Evolutionary conservation across 2,888 invertebrate species (phyloP), one percentile per base, ranked within the genome.

Genomic region (Alloplasta piceator): DNA sequence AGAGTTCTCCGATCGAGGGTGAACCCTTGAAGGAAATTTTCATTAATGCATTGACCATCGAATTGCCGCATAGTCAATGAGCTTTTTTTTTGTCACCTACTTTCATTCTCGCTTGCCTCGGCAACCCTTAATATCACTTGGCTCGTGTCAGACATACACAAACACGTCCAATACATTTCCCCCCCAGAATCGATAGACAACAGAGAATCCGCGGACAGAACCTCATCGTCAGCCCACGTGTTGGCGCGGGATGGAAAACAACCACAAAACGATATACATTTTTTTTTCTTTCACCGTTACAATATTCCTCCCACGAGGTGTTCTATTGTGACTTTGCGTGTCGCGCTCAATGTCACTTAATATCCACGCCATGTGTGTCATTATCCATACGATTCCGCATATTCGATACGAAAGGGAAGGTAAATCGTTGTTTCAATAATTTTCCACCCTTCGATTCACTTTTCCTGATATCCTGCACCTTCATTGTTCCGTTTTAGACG

Each of bases 171-270:
- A 68, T 80, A 68, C 48, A 73, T 73, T 52, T 63, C 64, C 77
- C 46, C n/a, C 43, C 26, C 52, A 14, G 48, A 80, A 80, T 80
- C 80, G 68, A 80, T 80, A 72, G 71, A 73, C 63, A 58, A 16
- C 66, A 41, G 60, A 39, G 61, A 48, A 41, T 52, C 41, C 58
- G 46, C 12, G 74, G 48, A 43, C 66, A 26, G 14, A 55, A 14
- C 26, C 26, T 3, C 26, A 26, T 26, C 41, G 50, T 50, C 6
- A 72, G 55, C 56, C 56, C 48, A 46, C 55, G 73, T 64, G 39
- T 76, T 67, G 72, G 52, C 43, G 73, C 68, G 26, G 26, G 48
- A 71, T 68, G 52, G 63, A 73, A 77, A 77, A 64, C 63, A 64
- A 77, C 80, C 46, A 52, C 72, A 56, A 77, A 76, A 64, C 67